Conservation (phyloP, 2,888 invertebrate species). For the Nemoura dubitans region DNA sequence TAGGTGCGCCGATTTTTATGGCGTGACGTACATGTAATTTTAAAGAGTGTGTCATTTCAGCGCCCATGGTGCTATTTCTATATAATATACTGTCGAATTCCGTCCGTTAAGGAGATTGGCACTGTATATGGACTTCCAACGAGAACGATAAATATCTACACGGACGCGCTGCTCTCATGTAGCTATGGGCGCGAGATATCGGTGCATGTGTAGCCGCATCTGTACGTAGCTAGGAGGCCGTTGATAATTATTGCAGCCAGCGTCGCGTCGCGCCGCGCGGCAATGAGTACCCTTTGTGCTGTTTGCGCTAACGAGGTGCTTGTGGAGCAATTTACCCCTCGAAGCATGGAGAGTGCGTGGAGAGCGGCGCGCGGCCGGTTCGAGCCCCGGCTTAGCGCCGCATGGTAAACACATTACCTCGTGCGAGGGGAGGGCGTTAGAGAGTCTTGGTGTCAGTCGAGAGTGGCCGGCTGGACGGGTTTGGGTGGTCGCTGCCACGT, state of each 20-base stretch:
- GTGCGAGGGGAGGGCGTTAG: too few species aligned
- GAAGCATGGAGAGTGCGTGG: not conserved
- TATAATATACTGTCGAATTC: not conserved
- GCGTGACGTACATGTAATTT: not conserved
- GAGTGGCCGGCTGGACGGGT: too few species aligned
- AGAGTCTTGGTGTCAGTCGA: too few species aligned
- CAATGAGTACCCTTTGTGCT: conserved; percentile 32
- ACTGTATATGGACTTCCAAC: not conserved
- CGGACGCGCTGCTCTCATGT: not conserved
- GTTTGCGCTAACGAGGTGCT: conserved; percentile 27
- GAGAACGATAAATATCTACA: not conserved
- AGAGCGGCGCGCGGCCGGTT: not conserved
- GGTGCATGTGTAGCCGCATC: not conserved
- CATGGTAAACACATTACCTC: not conserved
- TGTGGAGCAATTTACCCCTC: conserved; percentile 28
- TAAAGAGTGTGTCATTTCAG: not conserved
- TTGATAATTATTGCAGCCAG: not conserved
- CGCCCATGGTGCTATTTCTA: not conserved
- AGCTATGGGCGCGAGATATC: not conserved
- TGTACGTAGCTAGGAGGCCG: not conserved
- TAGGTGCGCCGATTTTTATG: not conserved
- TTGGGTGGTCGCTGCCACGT: too few species aligned
- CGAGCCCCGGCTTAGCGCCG: not conserved
- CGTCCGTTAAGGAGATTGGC: not conserved
- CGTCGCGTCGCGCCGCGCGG: not conserved